Evolutionary conservation across 2,113 vertebrate genomes (phyloP), one percentile per base, ranked within the genome.

Genomic region (Cochlearius cochlearius): DNA sequence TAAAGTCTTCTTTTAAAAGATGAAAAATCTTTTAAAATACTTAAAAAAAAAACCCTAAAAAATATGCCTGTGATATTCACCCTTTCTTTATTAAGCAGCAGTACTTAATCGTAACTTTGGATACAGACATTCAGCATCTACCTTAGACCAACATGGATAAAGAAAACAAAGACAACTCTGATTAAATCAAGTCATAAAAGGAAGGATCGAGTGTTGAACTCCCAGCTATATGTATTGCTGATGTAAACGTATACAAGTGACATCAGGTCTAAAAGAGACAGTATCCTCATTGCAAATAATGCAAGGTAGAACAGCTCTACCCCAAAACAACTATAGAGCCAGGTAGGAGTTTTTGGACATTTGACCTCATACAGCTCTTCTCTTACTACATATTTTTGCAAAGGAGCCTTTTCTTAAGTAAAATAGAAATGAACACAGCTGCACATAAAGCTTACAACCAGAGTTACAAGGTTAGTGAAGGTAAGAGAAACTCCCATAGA

Each of bases 71-170:
- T 78, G 26, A 19, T 23, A 36, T 11, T 45, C 7, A 90, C 6
- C 8, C 9, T 82, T 45, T 59, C n/a, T 75, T 79, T 62, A 25
- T 50, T 86, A 60, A 84, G n/a, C 20, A 58, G 32, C 10, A 49
- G 11, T 32, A 62, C 41, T 47, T 71, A 30, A 20, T 71, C 38
- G n/a, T 32, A 62, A 49, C 11, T 78, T 85, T n/a, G 26, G 38
- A 34, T 39, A 23, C 5, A 64, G 43, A 50, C 29, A 59, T 17
- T 63, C 38, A 59, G 8, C 23, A n/a, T 56, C 50, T 56, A 41
- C 26, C 29, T 93, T 67, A 77, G 32, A 23, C 16, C 39, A 75
- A 30, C 0, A 0, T 0, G 12, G 49, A 78, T 21, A 75, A 85
- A 60, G 68, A 60, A 90, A 80, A 78, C 11, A 49, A 84, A 78